phyloP scores from a whole-genome alignment of 1,140 invertebrate genomes.

The Lasioglossum albipes region DNA sequence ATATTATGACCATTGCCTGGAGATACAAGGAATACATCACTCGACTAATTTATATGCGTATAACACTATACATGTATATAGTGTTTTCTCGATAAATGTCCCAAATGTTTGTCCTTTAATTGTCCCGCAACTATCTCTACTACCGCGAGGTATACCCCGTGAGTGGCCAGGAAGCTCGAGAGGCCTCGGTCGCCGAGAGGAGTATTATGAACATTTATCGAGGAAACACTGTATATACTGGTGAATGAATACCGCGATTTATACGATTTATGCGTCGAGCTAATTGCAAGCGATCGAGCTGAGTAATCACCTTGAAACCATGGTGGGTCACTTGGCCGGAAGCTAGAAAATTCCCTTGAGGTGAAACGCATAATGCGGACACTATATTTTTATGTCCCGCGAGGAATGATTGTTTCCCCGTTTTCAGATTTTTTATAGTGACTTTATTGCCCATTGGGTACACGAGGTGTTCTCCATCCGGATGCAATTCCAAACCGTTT shows the following conservation, averaged over 20 bases:
- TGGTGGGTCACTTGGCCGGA: slow-evolving; percentile 94
- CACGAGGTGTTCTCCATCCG: slow-evolving; percentile 87
- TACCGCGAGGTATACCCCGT: too few relatives aligned
- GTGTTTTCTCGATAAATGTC: too few relatives aligned
- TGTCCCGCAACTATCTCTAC: too few relatives aligned
- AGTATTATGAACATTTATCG: too few relatives aligned
- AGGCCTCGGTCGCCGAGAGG: too few relatives aligned
- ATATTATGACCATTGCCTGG: slow-evolving; percentile 90
- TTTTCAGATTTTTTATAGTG: slow-evolving; percentile 87
- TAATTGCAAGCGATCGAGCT: too few relatives aligned
- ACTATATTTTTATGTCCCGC: slow-evolving; percentile 92
- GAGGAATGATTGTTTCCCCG: slow-evolving; percentile 88
- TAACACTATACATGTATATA: too few relatives aligned
- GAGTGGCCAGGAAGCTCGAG: too few relatives aligned
- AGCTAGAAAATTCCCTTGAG: slow-evolving; percentile 88
- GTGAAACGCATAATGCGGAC: slow-evolving; percentile 89
- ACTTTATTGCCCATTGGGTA: slow-evolving; percentile 93
- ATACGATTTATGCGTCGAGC: too few relatives aligned
- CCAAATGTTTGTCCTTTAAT: too few relatives aligned
- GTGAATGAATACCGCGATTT: too few relatives aligned
- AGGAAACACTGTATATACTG: too few relatives aligned
- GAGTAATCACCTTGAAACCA: slow-evolving; percentile 87
- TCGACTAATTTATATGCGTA: neutral
- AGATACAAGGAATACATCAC: slow-evolving; percentile 23
- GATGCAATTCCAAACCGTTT: slow-evolving; percentile 88